These are phyloP conservation scores for Cebidichthys violaceus DNA, from an alignment of 2,113 vertebrate species.

Conservation along the genomic window DNA sequence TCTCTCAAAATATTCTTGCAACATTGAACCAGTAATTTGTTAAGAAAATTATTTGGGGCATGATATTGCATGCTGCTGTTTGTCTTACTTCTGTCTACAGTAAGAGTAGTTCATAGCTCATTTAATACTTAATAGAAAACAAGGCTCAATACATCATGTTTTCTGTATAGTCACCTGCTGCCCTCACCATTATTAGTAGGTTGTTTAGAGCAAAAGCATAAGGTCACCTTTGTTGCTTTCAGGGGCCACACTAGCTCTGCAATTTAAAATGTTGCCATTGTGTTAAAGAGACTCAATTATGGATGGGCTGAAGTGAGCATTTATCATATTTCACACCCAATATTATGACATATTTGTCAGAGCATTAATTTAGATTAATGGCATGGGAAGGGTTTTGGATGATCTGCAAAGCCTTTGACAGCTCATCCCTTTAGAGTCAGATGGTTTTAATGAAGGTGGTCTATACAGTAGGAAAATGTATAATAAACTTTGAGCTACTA, in stretches of 20 bases:
- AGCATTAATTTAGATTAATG: constrained; percentile 87
- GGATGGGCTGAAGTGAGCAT: constrained; percentile 75
- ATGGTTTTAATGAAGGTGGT: constrained; percentile 69
- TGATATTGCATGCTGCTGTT: constrained; percentile 49
- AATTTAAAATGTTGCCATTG: constrained; percentile 73
- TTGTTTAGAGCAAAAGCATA: constrained; percentile 72
- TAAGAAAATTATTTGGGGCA: constrained; percentile 53
- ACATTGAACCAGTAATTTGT: constrained; percentile 61
- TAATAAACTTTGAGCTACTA: constrained; percentile 23
- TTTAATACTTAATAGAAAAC: constrained; percentile 57
- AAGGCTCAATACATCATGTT: constrained; percentile 32
- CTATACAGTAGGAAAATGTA: constrained; percentile 46
- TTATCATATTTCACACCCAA: constrained; percentile 81
- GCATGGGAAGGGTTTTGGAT: constrained; percentile 64
- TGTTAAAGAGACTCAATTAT: constrained; percentile 76
- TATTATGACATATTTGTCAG: constrained; percentile 87
- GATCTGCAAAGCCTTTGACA: constrained; percentile 76
- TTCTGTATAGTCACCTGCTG: constrained; percentile 28
- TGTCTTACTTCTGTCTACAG: constrained; percentile 46
- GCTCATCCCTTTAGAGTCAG: constrained; percentile 73
- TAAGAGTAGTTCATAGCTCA: constrained; percentile 58
- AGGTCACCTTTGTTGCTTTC: constrained; percentile 75
- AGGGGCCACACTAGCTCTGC: constrained; percentile 49
- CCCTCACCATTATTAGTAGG: constrained; percentile 59
- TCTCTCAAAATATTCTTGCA: constrained; percentile 32